These are phyloP conservation scores for Laticauda laticaudata DNA, from an alignment of 2,113 vertebrate genomes.

Conservation along the genomic window DNA sequence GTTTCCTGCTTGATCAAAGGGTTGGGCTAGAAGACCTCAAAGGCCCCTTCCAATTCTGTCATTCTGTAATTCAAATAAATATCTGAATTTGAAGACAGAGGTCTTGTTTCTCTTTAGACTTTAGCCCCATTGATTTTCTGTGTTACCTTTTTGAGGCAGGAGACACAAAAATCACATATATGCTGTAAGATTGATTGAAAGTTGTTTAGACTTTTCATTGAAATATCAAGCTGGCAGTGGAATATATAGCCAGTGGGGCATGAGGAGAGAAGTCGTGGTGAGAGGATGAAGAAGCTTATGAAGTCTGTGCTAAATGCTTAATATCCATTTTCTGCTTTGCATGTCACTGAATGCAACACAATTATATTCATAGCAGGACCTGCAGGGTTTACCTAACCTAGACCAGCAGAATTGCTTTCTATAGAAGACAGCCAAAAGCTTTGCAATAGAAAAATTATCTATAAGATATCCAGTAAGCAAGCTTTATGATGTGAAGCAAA, in stretches of 20 bases:
- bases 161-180: not conserved
- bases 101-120: not conserved
- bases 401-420: constrained; percentile 7
- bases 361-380: constrained; percentile 9
- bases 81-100: not conserved
- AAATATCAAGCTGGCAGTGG: not conserved
- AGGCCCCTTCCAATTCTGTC: not conserved
- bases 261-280: not conserved
- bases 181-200: not conserved
- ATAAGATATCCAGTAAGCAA: constrained; percentile 28
- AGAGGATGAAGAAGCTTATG: constrained; percentile 7
- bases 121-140: not conserved
- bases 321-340: constrained; percentile 25
- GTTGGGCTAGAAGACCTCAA: not conserved
- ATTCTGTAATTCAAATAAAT: not conserved
- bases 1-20: not conserved
- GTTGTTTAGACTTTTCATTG: not conserved
- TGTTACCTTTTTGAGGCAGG: not conserved
- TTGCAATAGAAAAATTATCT: constrained; percentile 37
- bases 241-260: not conserved
- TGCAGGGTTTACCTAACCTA: constrained; percentile 5
- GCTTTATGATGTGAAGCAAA: not conserved
- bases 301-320: constrained; percentile 19
- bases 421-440: constrained; percentile 8
- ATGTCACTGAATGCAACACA: not conserved